Evolutionary conservation across 2,113 vertebrate genomes (phyloP), one percentile per base, ranked within the genome.

Genomic region (Rhea americana): DNA sequence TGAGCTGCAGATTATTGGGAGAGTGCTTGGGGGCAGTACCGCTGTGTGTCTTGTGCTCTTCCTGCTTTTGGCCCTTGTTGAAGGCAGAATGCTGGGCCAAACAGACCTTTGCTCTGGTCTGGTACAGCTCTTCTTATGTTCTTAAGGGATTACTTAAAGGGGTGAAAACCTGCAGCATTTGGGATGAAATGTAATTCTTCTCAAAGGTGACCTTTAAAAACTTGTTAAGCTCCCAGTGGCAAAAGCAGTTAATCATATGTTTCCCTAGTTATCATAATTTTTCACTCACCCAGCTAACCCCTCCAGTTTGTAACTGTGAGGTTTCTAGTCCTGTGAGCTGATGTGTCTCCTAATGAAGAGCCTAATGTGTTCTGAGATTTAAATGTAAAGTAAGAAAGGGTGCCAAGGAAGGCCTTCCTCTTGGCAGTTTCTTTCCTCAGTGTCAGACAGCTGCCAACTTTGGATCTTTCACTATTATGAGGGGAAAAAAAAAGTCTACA

Each of bases 1-100:
- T 39, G 68, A 83, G 10, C 32, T 81, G 28, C 1, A 0, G 15
- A 15, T 62, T n/a, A 18, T 67, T 0, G 0, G 9, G 13, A 35
- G 19, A 16, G 16, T 59, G 65, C 9, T 12, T 73, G 37, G 35
- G 48, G 51, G 37, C 25, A 16, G 20, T 48, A 50, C 7, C 1
- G 1, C 61, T 24, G 17, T 13, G 24, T 48, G 37, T n/a, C 13
- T 47, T 61, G 15, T 72, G 20, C 15, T 75, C 2, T 41, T 93
- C 7, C 59, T 78, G 45, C 50, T 65, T 78, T 79, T 68, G n/a
- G 6, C 13, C 18, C 8, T 14, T 65, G 47, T 45, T 77, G 59
- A 59, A 77, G 7, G 25, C 7, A 45, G n/a, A 81, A n/a, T 39
- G 50, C n/a, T 59, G 43, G 15, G 30, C 48, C 26, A 84, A 39